Evolutionary conservation across 2,797 vertebrate species (phyloP).

Genomic region (Austrolebias charrua): DNA sequence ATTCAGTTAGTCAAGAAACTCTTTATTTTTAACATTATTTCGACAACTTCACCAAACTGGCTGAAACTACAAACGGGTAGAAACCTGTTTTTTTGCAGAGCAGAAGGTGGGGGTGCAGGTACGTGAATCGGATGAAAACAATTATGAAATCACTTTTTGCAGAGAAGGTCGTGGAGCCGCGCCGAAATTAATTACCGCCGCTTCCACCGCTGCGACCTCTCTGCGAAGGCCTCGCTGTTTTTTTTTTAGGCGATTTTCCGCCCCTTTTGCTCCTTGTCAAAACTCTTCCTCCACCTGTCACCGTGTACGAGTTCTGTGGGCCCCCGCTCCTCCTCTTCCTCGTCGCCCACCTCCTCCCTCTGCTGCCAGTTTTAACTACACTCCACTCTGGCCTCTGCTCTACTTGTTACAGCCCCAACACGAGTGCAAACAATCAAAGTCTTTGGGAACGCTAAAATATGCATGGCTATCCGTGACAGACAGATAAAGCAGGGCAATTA

Average conservation of each 20-base stretch:
- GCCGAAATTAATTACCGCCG: constrained; percentile 60
- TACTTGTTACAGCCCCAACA: constrained; percentile 95
- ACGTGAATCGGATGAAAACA: constrained; percentile 41
- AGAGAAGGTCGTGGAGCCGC: constrained; percentile 12
- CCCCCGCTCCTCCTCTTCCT: constrained; percentile 26
- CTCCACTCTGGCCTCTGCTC: constrained; percentile 93
- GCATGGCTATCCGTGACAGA: constrained; percentile 98
- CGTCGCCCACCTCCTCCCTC: constrained; percentile 59
- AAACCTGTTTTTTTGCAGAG: too few relatives aligned
- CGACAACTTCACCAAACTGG: too few relatives aligned
- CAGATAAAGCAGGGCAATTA: constrained; percentile 99
- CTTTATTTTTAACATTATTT: too few relatives aligned
- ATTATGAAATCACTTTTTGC: constrained; percentile 41
- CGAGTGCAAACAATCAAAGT: constrained; percentile 95
- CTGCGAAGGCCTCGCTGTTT: constrained; percentile 9
- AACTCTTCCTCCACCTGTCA: constrained; percentile 77
- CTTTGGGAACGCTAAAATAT: constrained; percentile 99
- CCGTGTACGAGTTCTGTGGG: constrained; percentile 44
- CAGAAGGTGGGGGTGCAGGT: too few relatives aligned
- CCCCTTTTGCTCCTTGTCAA: constrained; percentile 71
- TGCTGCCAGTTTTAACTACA: constrained; percentile 91
- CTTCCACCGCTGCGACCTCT: too few relatives aligned
- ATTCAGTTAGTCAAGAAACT: too few relatives aligned
- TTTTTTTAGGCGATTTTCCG: constrained; percentile 27
- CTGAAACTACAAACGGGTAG: too few relatives aligned